Base-by-base conservation (phyloP, 1,140 invertebrate genomes). In the Aphaenogaster ashmeadi region DNA sequence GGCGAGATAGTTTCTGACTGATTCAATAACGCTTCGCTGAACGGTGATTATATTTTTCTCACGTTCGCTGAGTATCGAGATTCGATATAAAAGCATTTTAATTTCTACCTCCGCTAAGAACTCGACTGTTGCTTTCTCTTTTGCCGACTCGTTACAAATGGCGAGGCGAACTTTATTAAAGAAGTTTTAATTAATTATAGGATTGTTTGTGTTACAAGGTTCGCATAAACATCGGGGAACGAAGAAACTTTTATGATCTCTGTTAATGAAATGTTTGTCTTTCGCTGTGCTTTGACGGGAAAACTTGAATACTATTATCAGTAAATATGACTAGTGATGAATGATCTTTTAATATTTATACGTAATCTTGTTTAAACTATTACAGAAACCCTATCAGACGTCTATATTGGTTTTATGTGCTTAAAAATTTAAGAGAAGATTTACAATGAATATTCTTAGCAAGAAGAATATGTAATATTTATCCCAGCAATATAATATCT, bases 121-220 rank as follows among this genome's bases (percentile, higher is more conserved):
- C 54, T 50, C 56, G 56, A 83, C 11, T 52, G 67, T 83, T 47
- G 69, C 69, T 50, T 27, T 36, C 36, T 4, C 66, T 6, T 69
- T 81, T 60, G 62, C 41, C n/a, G 56, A 75, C 38, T 33, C 54
- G 54, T 75, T 74, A 75, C 47, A 62, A 84, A 75, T 38, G 56
- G 41, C 27, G 27, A 60, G 54, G n/a, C 38, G 69, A 58, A 67
- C 69, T 75, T 84, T 83, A 74, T 60, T 60, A 75, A 74, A 84
- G 80, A 84, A 84, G 52, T 84, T 84, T 84, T 84, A 84, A 84
- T 84, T 84, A 84, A 84, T 84, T 84, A 84, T 62, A 58, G 54
- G 33, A 74, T 83, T 83, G 54, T 74, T 21, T 60, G 41, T 27
- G 66, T 69, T 69, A 69, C 50, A 50, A 62, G 21, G 33, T 60